These are phyloP conservation scores for Hylomyscus alleni DNA, from an alignment of 2,797 vertebrate species.

Conservation along the genomic window DNA sequence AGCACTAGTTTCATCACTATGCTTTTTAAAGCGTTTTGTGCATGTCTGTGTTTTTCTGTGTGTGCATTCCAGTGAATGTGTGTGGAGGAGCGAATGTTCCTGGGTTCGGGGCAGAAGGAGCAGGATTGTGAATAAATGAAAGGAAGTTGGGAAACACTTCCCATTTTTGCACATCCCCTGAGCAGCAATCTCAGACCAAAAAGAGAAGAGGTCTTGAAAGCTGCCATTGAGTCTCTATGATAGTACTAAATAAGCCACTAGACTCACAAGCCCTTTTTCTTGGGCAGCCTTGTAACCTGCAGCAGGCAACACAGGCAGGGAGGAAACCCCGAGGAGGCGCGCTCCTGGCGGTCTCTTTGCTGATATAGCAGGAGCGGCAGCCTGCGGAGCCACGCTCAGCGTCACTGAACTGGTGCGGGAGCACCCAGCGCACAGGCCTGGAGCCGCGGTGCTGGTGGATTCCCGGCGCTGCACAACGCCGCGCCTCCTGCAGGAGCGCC, in stretches of 20 bases:
- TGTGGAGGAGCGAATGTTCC: background rate
- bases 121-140: background rate
- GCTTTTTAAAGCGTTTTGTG: conserved; percentile 1
- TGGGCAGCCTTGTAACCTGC: conserved; percentile 74
- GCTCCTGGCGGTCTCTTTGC: conserved; percentile 74
- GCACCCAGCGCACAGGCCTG: conserved; percentile 61
- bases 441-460: conserved; percentile 25
- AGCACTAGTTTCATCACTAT: conserved; percentile 6
- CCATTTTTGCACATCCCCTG: background rate
- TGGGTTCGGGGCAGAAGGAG: background rate
- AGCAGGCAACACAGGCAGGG: conserved; percentile 67
- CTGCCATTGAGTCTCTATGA: background rate
- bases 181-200: background rate
- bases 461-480: conserved; percentile 54
- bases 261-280: conserved; percentile 53
- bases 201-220: background rate
- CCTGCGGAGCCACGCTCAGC: conserved; percentile 75
- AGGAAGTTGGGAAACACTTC: conserved; percentile 72
- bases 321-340: conserved; percentile 79
- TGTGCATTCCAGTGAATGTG: background rate
- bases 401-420: conserved; percentile 60
- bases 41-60: background rate
- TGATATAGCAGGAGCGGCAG: conserved; percentile 76
- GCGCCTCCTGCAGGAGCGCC: conserved; percentile 25
- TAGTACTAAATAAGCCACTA: background rate